A percentile compares a stretch with the other conserved stretches of the same genome.
Conservation (phyloP, 30 jellyfish, hydroid and myxozoan species). For the Aurelia aurita region DNA sequence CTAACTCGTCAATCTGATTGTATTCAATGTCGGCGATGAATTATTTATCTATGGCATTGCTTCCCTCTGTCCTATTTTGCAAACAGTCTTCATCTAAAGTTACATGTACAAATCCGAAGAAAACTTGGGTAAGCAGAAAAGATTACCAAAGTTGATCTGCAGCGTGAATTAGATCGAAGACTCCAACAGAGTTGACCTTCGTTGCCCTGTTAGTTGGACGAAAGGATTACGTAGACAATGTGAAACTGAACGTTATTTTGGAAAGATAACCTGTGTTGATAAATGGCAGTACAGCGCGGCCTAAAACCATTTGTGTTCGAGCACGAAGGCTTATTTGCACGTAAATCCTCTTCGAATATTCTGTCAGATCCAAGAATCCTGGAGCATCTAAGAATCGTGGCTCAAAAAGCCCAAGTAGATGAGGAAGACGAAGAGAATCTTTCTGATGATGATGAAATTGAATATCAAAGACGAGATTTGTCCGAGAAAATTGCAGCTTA, state of each 20-base stretch:
- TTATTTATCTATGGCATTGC: conserved; percentile 13
- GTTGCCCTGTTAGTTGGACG: background rate
- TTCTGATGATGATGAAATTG: conserved; percentile 66
- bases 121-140: background rate
- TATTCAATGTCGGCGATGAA: background rate
- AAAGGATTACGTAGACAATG: background rate
- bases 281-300: conserved; percentile 52
- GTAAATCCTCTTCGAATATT: conserved; percentile 74
- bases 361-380: conserved; percentile 81
- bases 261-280: background rate
- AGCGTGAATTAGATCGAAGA: too few relatives aligned
- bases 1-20: background rate
- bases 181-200: too few relatives aligned
- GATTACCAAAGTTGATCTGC: too few relatives aligned
- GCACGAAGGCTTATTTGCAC: conserved; percentile 78
- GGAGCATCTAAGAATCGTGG: conserved; percentile 78
- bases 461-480: conserved; percentile 50
- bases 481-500: conserved; percentile 59
- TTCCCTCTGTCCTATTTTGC: background rate
- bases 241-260: background rate
- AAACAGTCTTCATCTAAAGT: background rate
- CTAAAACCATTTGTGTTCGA: conserved; percentile 51
- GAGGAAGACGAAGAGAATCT: conserved; percentile 66
- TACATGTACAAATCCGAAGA: background rate
- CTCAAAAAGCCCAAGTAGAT: conserved; percentile 71